These are phyloP conservation scores for Sicus ferrugineus DNA, from an alignment of 2,888 invertebrate genomes.

Conservation along the genomic window DNA sequence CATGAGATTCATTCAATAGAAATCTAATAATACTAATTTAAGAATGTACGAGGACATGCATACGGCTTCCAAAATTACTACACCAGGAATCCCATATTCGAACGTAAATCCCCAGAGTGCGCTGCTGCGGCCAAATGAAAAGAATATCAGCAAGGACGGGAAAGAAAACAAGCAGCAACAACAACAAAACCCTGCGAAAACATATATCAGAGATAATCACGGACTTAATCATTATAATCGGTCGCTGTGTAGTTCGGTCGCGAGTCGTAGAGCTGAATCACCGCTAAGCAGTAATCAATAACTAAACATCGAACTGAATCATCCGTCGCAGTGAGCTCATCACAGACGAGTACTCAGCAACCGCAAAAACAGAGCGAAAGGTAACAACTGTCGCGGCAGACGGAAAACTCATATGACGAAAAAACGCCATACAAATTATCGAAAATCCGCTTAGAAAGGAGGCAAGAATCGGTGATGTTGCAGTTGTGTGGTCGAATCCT, in stretches of 20 bases:
- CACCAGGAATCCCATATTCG: neutral
- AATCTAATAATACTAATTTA: neutral
- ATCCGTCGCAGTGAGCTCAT: neutral
- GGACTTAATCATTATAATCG: slow-evolving; percentile 5
- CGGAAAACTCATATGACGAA: neutral
- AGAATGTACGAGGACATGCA: neutral
- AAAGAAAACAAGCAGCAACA: neutral
- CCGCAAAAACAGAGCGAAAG: neutral
- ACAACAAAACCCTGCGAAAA: neutral
- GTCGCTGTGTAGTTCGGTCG: neutral
- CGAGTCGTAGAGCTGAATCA: neutral
- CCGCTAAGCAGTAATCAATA: slow-evolving; percentile 1
- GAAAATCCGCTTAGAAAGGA: neutral
- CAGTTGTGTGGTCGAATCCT: neutral
- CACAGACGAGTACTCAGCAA: neutral
- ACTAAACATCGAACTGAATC: neutral
- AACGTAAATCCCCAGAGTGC: neutral
- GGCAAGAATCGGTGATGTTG: neutral
- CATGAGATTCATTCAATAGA: neutral
- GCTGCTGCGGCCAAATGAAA: neutral
- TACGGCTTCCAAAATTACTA: slow-evolving; percentile 3
- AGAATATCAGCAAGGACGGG: neutral
- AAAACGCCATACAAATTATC: neutral
- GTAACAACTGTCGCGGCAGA: too few species aligned
- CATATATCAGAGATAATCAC: slow-evolving; percentile 9